Percentiles rank a stretch among this genome's conserved stretches.
phyloP scores from a whole-genome alignment of 2,113 vertebrate genomes.

The Istiophorus platypterus region DNA sequence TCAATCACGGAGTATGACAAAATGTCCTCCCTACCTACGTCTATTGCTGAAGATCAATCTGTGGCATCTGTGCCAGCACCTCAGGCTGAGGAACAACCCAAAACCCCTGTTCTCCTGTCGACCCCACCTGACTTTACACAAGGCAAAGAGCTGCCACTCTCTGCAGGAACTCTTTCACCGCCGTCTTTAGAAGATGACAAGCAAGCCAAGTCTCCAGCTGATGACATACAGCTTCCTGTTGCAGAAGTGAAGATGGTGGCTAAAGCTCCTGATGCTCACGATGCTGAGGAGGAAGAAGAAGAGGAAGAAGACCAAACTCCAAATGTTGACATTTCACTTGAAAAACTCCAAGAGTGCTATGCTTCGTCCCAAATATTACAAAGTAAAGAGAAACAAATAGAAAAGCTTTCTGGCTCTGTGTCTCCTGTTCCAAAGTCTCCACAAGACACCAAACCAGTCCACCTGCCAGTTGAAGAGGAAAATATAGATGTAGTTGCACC shows the following conservation, averaged over 20 bases:
- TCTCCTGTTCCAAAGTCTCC: conserved; percentile 50
- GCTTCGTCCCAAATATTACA: conserved; percentile 71
- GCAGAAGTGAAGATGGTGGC: conserved; percentile 81
- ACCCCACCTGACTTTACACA: conserved; percentile 86
- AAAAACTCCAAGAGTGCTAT: conserved; percentile 87
- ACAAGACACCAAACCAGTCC: conserved; percentile 68
- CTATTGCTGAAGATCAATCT: conserved; percentile 96
- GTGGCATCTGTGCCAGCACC: conserved; percentile 90
- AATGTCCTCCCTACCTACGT: conserved; percentile 94
- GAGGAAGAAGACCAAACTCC: conserved; percentile 87
- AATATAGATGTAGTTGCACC: conserved; percentile 54
- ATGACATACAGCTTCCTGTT: conserved; percentile 86
- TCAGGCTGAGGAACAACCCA: conserved; percentile 91
- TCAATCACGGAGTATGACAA: conserved; percentile 99
- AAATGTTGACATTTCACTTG: conserved; percentile 86
- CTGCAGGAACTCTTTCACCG: conserved; percentile 94
- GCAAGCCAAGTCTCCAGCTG: conserved; percentile 90
- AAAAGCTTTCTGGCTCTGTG: conserved; percentile 44
- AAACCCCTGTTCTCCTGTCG: conserved; percentile 87
- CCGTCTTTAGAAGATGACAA: conserved; percentile 97
- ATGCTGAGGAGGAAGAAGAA: conserved; percentile 85
- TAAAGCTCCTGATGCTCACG: conserved; percentile 68
- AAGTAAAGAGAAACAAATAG: conserved; percentile 55
- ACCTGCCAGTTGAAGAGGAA: conserved; percentile 73
- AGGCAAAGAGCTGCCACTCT: conserved; percentile 90